Evolutionary conservation across 1,140 invertebrate species (phyloP), one percentile per base, ranked within the genome.

Genomic region (Eriocheir sinensis): DNA sequence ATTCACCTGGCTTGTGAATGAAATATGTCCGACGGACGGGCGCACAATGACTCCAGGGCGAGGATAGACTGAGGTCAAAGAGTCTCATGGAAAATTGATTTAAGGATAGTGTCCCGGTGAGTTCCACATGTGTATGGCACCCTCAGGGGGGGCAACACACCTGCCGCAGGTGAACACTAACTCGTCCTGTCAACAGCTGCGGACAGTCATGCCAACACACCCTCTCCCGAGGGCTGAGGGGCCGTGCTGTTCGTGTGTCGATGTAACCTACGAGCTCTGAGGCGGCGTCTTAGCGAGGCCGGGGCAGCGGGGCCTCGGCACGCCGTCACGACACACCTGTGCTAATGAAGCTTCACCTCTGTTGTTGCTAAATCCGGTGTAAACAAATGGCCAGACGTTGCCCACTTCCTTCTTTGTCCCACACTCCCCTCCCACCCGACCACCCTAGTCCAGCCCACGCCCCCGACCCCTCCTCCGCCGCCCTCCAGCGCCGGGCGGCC

Each of bases 351-450:
- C 4, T 21, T 72, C n/a, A 72, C 60, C n/a, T 72, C n/a, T n/a
- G 60, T 72, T 53, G 48, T 53, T 72, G 60, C 60, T 72, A 72
- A 72, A 72, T 72, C 60, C n/a, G 60, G 60, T 72, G 60, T 72
- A 21, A 72, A 72, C 60, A 72, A 72, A 21, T 6, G 60, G 60
- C 60, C 60, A 72, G 60, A n/a, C 60, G 60, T n/a, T 72, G 60
- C 8, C 60, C 60, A 72, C 60, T 72, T 72, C 60, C 60, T 72
- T n/a, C 60, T 72, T 72, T 72, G 21, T 72, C 60, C n/a, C 60
- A 2, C 60, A 27, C 60, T n/a, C 60, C 27, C 60, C 60, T n/a
- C n/a, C n/a, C 27, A 21, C 60, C 1, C 17, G 21, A 1, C 60
- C 1, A 4, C 48, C 21, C 60, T 48, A 48, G 4, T 4, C 8